Evolutionary conservation across 2,888 invertebrate genomes (phyloP), one percentile per base, ranked within the genome.

Genomic region (Chrysodeixis includens): DNA sequence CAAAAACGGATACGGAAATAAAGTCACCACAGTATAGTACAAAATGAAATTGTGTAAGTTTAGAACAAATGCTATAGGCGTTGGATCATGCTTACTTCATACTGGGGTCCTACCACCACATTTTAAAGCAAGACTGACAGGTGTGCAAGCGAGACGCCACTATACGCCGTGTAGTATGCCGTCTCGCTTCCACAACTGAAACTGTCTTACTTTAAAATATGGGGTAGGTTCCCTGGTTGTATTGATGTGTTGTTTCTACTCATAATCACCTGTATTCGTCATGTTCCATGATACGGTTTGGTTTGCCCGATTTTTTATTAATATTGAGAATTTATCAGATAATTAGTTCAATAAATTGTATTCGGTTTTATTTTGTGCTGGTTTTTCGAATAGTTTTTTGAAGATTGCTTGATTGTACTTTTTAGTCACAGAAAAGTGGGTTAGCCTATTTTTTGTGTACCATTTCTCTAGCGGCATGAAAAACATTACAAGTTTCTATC

Each of bases 21-120:
- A 93, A 93, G 94, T 95, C 62, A 95, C 95, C 70, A 92, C 91
- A 74, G 95, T 95, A 88, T 95, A 95, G 93, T 93, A 92, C 88
- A 88, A 84, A 87, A 78, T 90, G 79, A 86, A 63, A 87, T 83
- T 86, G 89, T 92, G 94, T 94, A 94, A 94, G 94, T 94, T 79
- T 73, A 85, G 79, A 65, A 74, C 62, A 79, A 66, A 52, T 79
- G 83, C 79, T 83, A 80, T 78, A 78, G 79, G 64, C 71, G 71
- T 70, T 71, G 65, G 62, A 80, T 89, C 90, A 90, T 85, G 93
- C 91, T 91, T 91, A 79, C 81, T 81, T 70, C 71, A 65, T 79
- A 76, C 74, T 70, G 26, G 26, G 26, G 26, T 6, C 26, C n/a
- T n/a, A n/a, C n/a, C 6, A 26, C 26, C 2, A 26, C 26, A 2